Conservation (phyloP, 2,888 invertebrate genomes). For the Hetaerina titia region DNA sequence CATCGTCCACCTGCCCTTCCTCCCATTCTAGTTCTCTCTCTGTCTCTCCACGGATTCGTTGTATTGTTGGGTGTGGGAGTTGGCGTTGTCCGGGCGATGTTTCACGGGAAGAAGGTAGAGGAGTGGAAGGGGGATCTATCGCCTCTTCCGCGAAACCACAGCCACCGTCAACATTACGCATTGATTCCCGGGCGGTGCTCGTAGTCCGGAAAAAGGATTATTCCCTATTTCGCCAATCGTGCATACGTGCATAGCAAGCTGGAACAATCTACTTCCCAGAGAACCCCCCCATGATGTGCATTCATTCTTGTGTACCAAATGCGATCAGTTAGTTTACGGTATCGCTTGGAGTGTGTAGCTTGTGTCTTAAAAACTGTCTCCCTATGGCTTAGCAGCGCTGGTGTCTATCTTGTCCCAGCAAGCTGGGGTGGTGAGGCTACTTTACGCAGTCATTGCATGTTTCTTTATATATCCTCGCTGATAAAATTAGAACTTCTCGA, state of each 20-base stretch:
- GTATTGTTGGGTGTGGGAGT: not conserved
- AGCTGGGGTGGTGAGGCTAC: not conserved
- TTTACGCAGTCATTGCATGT: not conserved
- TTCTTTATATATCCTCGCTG: not conserved
- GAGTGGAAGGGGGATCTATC: not conserved
- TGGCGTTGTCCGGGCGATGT: not conserved
- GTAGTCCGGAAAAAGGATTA: not conserved
- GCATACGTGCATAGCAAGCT: not conserved
- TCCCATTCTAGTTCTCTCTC: not conserved
- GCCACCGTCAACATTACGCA: not conserved
- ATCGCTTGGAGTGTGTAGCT: not conserved
- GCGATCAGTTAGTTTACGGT: slow-evolving; percentile 1
- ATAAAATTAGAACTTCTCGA: too few species aligned
- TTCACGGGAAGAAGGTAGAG: not conserved
- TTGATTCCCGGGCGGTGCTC: not conserved
- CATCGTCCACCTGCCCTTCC: not conserved
- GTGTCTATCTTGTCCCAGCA: not conserved
- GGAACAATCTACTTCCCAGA: not conserved
- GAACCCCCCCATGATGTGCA: not conserved
- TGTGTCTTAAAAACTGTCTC: not conserved
- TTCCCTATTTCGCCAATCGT: not conserved
- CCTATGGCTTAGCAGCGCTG: not conserved
- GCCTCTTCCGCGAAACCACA: not conserved
- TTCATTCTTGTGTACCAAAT: not conserved
- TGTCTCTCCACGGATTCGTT: not conserved